Evolutionary conservation across 2,797 vertebrate species (phyloP).

Genomic region (Hafferia zeledoni): DNA sequence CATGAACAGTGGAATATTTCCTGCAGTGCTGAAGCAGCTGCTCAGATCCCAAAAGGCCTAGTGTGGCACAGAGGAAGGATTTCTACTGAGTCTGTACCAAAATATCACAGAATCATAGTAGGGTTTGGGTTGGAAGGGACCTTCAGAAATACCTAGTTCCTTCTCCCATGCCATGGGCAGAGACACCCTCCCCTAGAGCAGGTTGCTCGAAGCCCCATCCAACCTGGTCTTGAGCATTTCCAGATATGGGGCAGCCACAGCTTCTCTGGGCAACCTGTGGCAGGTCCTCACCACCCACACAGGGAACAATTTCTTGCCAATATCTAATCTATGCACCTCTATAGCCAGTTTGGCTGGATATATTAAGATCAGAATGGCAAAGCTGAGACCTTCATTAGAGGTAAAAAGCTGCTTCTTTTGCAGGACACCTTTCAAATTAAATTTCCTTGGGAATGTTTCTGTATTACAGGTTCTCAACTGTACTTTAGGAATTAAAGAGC

Average conservation of each 20-base stretch:
- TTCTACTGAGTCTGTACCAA: background rate
- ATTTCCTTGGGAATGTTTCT: background rate
- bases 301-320: background rate
- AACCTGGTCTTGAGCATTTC: background rate
- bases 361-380: background rate
- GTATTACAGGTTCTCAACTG: background rate
- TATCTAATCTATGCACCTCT: background rate
- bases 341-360: background rate
- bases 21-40: background rate
- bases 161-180: background rate
- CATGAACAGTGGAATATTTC: background rate
- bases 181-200: background rate
- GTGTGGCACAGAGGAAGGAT: background rate
- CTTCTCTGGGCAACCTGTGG: background rate
- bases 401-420: background rate
- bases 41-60: background rate
- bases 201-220: fast-evolving
- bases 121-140: background rate
- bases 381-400: background rate
- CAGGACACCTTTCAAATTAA: background rate
- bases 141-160: background rate
- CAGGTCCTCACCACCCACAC: fast-evolving
- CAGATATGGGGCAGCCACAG: background rate
- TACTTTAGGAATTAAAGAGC: background rate
- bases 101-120: background rate